Percentiles rank a stretch among this genome's conserved stretches.
These are phyloP conservation scores for Melieria crassipennis DNA, from an alignment of 2,888 invertebrate species.

Conservation along the genomic window DNA sequence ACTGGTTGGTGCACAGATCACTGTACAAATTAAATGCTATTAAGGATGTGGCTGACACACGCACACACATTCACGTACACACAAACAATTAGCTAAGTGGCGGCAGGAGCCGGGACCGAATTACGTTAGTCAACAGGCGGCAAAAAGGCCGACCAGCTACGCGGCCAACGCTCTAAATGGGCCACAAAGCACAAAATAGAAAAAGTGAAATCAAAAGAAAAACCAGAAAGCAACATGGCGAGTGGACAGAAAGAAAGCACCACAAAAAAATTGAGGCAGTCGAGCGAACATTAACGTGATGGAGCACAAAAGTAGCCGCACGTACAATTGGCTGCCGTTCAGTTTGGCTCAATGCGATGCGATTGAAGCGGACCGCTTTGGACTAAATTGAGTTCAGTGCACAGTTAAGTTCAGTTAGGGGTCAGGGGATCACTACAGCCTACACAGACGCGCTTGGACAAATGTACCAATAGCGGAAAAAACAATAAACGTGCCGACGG, in stretches of 20 bases:
- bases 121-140: constrained; percentile 33
- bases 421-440: too few relatives aligned
- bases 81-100: constrained; percentile 55
- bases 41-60: constrained; percentile 49
- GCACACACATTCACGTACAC: constrained; percentile 36
- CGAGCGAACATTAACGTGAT: too few relatives aligned
- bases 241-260: neutral
- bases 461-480: too few relatives aligned
- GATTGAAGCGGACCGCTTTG: too few relatives aligned
- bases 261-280: neutral
- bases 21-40: constrained; percentile 48
- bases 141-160: too few relatives aligned
- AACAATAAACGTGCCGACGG: too few relatives aligned
- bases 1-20: neutral
- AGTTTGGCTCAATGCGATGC: too few relatives aligned
- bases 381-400: too few relatives aligned
- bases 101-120: constrained; percentile 42
- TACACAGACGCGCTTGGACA: too few relatives aligned
- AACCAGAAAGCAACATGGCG: neutral
- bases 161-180: neutral
- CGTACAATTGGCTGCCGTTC: too few relatives aligned
- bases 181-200: neutral
- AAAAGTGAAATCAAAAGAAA: constrained; percentile 44
- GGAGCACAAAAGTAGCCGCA: too few relatives aligned
- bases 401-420: too few relatives aligned